These are phyloP conservation scores for Poecilia velifera DNA, from an alignment of 2,797 vertebrate species.

Conservation along the genomic window DNA sequence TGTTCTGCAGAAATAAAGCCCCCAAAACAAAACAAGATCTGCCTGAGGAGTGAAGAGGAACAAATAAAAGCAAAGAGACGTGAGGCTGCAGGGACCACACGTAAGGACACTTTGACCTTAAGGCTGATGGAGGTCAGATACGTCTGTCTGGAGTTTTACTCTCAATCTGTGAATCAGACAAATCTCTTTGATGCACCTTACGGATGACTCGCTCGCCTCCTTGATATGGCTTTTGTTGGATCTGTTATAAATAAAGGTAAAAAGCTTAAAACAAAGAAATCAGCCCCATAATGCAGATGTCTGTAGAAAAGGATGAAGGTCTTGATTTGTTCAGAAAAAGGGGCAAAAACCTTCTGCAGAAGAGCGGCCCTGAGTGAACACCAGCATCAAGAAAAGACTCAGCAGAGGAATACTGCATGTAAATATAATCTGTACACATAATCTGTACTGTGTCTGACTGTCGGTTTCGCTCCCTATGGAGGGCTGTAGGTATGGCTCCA, in stretches of 20 bases:
- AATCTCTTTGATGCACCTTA: slow-evolving; percentile 12
- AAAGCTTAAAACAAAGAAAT: neutral
- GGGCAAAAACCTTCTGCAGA: slow-evolving; percentile 29
- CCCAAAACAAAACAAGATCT: slow-evolving; percentile 17
- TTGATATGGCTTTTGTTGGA: slow-evolving; percentile 45
- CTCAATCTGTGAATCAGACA: slow-evolving; percentile 9
- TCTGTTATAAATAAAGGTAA: slow-evolving; percentile 11
- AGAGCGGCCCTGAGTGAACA: slow-evolving; percentile 67
- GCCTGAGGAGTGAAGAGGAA: slow-evolving; percentile 53
- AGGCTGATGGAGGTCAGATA: slow-evolving; percentile 17
- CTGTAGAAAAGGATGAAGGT: slow-evolving; percentile 19
- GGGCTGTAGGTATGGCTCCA: slow-evolving; percentile 37
- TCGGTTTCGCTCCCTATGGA: slow-evolving; percentile 47
- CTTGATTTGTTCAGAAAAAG: slow-evolving; percentile 47
- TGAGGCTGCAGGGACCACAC: slow-evolving; percentile 15
- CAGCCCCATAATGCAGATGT: slow-evolving; percentile 11
- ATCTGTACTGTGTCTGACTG: slow-evolving; percentile 29
- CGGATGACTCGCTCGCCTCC: neutral
- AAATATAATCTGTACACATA: slow-evolving; percentile 11
- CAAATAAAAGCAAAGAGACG: slow-evolving; percentile 8
- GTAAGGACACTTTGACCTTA: slow-evolving; percentile 41
- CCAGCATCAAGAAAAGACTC: slow-evolving; percentile 28
- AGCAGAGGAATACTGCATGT: slow-evolving; percentile 43
- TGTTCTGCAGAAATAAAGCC: slow-evolving; percentile 30
- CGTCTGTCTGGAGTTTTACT: slow-evolving; percentile 10